Base-by-base conservation (phyloP, 1,140 invertebrate species). In the Trinorchestia longiramus region DNA sequence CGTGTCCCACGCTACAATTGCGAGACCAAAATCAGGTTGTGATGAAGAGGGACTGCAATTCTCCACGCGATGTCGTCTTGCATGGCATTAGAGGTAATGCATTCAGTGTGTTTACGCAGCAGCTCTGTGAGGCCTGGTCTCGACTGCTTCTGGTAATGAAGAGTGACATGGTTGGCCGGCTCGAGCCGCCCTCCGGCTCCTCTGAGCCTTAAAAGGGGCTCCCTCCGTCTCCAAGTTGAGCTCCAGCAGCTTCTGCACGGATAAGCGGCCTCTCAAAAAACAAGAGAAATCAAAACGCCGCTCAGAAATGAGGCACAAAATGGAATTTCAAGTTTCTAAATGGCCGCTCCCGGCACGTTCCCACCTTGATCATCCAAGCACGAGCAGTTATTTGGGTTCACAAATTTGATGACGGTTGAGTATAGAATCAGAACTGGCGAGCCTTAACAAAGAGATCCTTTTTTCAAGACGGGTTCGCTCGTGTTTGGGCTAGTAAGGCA, bases 351-450 rank as follows among this genome's bases (percentile, higher is more conserved):
- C 4, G 88, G 88, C 4, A 90, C 43, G 42, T 43, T 90, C 88
- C 88, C 88, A 90, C 88, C 88, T 90, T 90, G 88, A 90, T 90
- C 88, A 90, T 90, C 88, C 88, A 90, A 90, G 88, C 88, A 90
- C 88, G 88, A 90, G 88, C 88, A 42, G 88, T 90, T 90, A 90
- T 90, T 90, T 90, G 88, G 88, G 17, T 41, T 90, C 62, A 90
- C 15, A 90, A 90, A 90, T 90, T 90, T 90, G n/a, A 90, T 90
- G 88, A 41, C 88, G 88, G 88, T 42, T 41, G 88, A 15, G 43
- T 42, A 6, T 1, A 43, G 88, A 28, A 77, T 3, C 88, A 19
- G 28, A 90, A 90, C 43, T 42, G 88, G 88, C 28, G 36, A 17
- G 15, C 11, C 88, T 90, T 42, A 28, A 90, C 88, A 90, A 90